A percentile compares a stretch with the other conserved stretches of the same genome.
These are phyloP conservation scores for Drosophila mimica DNA, from an alignment of 2,888 invertebrate species.

Conservation along the genomic window DNA sequence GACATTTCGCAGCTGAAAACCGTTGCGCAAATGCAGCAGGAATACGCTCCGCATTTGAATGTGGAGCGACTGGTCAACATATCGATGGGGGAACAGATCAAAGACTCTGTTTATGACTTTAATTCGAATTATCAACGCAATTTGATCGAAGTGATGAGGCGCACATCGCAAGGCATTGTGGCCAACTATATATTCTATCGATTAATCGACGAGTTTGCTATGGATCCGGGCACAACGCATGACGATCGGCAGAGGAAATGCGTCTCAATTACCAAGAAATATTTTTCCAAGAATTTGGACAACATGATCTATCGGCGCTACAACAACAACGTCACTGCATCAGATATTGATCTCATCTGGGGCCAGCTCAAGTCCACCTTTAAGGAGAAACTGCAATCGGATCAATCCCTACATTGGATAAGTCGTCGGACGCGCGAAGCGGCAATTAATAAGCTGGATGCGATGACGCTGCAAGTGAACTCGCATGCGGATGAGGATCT, in stretches of 20 bases:
- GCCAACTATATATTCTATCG: constrained; percentile 82
- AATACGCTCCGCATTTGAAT: constrained; percentile 68
- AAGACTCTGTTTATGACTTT: constrained; percentile 67
- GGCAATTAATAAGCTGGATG: constrained; percentile 73
- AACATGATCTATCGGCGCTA: constrained; percentile 79
- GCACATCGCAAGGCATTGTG: constrained; percentile 60
- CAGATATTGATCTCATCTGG: constrained; percentile 79
- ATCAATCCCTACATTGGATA: constrained; percentile 69
- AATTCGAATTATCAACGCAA: constrained; percentile 69
- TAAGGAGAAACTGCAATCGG: constrained; percentile 53
- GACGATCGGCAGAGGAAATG: constrained; percentile 56
- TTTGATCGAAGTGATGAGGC: constrained; percentile 54
- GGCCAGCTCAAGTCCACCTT: constrained; percentile 74
- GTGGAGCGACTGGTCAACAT: constrained; percentile 68
- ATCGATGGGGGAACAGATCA: constrained; percentile 60
- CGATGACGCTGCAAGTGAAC: constrained; percentile 74
- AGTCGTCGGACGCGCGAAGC: constrained; percentile 49
- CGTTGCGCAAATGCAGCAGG: constrained; percentile 56
- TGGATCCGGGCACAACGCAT: constrained; percentile 35
- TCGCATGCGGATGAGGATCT: constrained; percentile 68
- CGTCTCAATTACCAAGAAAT: constrained; percentile 58
- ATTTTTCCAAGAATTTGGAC: constrained; percentile 81
- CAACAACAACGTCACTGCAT: constrained; percentile 64
- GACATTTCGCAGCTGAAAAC: constrained; percentile 52
- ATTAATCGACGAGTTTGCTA: constrained; percentile 67